phyloP scores from a whole-genome alignment of 2,797 vertebrate species.

The Halcyon smyrnensis region DNA sequence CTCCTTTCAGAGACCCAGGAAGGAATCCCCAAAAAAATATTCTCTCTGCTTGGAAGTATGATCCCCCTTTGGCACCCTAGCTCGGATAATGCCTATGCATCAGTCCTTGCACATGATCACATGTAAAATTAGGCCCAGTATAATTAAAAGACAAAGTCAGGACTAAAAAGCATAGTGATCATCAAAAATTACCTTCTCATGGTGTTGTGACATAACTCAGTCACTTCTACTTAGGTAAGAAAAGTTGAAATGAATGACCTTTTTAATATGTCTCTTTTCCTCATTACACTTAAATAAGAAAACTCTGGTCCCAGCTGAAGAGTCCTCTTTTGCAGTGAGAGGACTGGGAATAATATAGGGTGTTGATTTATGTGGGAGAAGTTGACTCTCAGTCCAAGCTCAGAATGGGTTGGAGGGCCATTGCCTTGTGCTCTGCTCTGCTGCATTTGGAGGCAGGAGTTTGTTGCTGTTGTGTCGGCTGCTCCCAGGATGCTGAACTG shows the following conservation, averaged over 20 bases:
- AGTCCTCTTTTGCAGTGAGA: neutral
- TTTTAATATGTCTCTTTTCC: neutral
- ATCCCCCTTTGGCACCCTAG: neutral
- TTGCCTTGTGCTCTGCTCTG: neutral
- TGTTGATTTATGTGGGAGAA: neutral
- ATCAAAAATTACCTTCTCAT: neutral
- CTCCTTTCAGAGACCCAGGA: neutral
- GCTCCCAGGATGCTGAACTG: neutral
- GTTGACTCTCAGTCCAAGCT: neutral
- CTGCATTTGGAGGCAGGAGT: neutral
- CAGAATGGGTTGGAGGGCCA: neutral
- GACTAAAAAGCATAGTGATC: accelerated
- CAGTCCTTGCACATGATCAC: neutral
- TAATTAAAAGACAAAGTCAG: neutral
- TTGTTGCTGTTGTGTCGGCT: neutral
- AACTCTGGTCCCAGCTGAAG: neutral
- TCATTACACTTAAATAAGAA: neutral
- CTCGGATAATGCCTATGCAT: neutral
- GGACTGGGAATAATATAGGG: neutral
- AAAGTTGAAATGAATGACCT: neutral
- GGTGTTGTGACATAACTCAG: neutral
- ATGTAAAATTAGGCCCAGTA: neutral
- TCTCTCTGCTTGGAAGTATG: neutral
- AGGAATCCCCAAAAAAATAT: neutral
- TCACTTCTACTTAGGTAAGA: neutral